These are phyloP conservation scores for Polypterus bichir DNA, from an alignment of 2,113 vertebrate genomes.

Conservation along the genomic window DNA sequence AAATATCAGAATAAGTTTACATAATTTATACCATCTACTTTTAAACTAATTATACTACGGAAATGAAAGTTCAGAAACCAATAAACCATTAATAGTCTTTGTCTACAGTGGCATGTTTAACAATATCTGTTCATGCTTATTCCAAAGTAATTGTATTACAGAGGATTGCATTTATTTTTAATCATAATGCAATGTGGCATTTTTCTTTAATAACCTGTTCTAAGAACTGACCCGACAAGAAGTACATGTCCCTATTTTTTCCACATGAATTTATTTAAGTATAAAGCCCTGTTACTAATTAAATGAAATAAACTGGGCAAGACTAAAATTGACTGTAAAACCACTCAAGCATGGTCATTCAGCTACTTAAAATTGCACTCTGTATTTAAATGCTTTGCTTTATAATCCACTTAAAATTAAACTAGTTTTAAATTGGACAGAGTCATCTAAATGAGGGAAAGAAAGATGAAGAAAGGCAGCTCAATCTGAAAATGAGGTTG, in stretches of 20 bases:
- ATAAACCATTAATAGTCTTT: no score
- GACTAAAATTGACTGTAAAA: neutral
- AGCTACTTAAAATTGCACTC: neutral
- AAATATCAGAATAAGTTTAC: no score
- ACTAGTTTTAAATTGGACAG: neutral
- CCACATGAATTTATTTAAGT: neutral
- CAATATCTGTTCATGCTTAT: no score
- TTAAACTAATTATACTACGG: no score
- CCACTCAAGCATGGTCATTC: neutral
- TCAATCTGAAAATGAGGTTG: no score
- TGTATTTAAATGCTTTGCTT: neutral
- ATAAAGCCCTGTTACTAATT: neutral
- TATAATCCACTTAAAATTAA: neutral
- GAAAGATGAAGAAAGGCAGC: no score
- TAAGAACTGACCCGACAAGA: neutral
- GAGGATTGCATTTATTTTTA: no score
- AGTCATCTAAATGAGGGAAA: neutral
- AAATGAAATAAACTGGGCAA: neutral
- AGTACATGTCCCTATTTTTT: neutral
- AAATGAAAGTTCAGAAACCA: no score
- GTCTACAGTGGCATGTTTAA: no score
- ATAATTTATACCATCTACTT: no score
- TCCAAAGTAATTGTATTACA: no score
- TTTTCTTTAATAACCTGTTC: neutral
- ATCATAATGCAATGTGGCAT: no score